phyloP scores from a whole-genome alignment of 2,113 vertebrate species.

The Dunckerocampus dactyliophorus region DNA sequence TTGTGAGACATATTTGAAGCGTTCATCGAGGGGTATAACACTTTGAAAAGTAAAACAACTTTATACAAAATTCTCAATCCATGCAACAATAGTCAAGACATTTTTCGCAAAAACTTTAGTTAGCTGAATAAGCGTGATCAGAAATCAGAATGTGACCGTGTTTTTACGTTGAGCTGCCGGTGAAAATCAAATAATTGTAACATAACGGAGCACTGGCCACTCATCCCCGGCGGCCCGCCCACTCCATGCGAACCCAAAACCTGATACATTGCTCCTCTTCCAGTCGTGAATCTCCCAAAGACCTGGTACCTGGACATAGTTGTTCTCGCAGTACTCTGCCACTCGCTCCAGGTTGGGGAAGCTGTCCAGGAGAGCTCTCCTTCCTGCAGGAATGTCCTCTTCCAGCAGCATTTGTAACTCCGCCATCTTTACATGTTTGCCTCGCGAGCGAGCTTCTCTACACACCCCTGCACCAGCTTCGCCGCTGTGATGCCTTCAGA shows the following conservation, averaged over 20 bases:
- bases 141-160: too few species aligned
- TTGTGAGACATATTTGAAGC: too few species aligned
- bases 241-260: constrained; percentile 4
- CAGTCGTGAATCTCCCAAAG: neutral
- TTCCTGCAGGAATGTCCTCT: constrained; percentile 92
- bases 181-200: too few species aligned
- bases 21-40: too few species aligned
- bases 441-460: neutral
- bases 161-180: too few species aligned
- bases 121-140: too few species aligned
- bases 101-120: too few species aligned
- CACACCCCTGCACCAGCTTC: constrained; percentile 13
- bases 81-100: too few species aligned
- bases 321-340: constrained; percentile 92
- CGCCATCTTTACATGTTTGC: constrained; percentile 89
- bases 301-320: constrained; percentile 89
- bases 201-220: constrained; percentile 5
- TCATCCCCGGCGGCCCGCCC: constrained; percentile 15
- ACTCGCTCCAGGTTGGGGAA: constrained; percentile 88
- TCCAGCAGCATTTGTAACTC: constrained; percentile 96
- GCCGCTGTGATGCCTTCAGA: constrained; percentile 32
- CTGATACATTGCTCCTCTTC: neutral
- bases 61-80: too few species aligned
- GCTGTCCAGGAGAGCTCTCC: constrained; percentile 88
- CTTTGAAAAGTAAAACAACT: too few species aligned